These are phyloP conservation scores for Sparidentex hasta DNA, from an alignment of 2,797 vertebrate species.

Conservation along the genomic window DNA sequence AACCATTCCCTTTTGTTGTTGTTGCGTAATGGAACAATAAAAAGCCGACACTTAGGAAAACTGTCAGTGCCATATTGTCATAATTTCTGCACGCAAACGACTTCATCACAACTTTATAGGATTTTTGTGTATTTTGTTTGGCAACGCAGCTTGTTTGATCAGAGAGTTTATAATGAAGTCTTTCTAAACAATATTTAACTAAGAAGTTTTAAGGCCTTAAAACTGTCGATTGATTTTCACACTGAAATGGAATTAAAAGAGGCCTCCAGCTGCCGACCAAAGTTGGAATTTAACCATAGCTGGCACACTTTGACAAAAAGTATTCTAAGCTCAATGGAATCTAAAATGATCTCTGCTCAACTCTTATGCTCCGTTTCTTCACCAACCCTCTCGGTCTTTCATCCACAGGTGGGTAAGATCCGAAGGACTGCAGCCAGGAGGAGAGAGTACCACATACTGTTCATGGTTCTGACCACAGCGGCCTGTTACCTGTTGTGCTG, in stretches of 20 bases:
- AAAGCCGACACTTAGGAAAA: neutral
- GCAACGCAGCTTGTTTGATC: neutral
- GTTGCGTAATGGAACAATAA: neutral
- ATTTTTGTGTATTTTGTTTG: neutral
- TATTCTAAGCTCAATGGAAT: neutral
- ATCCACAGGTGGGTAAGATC: constrained; percentile 86
- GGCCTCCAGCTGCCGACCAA: neutral
- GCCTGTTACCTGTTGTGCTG: constrained; percentile 89
- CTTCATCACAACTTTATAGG: neutral
- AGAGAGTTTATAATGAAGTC: neutral
- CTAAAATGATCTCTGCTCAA: neutral
- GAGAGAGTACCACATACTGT: constrained; percentile 89
- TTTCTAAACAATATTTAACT: neutral
- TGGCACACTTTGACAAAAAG: neutral
- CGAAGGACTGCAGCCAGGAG: constrained; percentile 86
- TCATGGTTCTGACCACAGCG: constrained; percentile 89
- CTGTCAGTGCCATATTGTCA: neutral
- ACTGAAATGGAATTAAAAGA: neutral
- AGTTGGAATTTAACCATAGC: neutral
- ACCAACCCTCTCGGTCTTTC: neutral
- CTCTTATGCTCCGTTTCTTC: neutral
- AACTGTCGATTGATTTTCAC: neutral
- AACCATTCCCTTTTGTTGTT: neutral
- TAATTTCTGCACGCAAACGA: neutral
- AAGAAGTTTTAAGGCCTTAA: neutral